Percentiles rank a stretch among this genome's conserved stretches.
Evolutionary conservation across 2,888 invertebrate species (phyloP).

Genomic region (Gerosis bhagava): DNA sequence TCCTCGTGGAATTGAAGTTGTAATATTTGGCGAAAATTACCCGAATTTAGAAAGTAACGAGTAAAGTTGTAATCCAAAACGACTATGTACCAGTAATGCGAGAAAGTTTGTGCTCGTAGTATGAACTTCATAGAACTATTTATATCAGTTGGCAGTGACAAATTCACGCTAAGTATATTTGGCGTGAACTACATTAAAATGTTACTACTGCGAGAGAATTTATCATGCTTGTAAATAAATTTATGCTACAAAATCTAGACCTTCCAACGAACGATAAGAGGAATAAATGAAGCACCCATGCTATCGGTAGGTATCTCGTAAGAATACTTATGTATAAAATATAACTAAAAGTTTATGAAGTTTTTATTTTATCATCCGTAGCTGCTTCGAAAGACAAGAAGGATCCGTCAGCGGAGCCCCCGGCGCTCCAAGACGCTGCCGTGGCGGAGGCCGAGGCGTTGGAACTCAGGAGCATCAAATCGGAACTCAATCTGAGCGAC

Average conservation of each 20-base stretch:
- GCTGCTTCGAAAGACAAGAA: slow-evolving; percentile 31
- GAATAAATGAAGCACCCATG: no score
- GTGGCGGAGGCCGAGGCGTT: slow-evolving; percentile 41
- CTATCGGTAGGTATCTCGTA: no score
- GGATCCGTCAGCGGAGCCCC: slow-evolving; percentile 35
- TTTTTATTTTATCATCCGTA: no score
- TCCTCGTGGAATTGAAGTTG: no score
- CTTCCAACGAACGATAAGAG: no score
- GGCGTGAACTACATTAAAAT: slow-evolving; percentile 41
- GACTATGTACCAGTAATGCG: slow-evolving; percentile 8
- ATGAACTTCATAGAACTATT: slow-evolving; percentile 48
- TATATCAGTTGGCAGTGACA: slow-evolving; percentile 48
- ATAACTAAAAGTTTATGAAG: no score
- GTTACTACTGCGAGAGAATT: slow-evolving; percentile 21
- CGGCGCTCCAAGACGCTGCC: slow-evolving; percentile 30
- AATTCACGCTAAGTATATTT: slow-evolving; percentile 47
- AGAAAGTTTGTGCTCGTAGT: slow-evolving; percentile 24
- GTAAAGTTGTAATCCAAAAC: slow-evolving; percentile 20
- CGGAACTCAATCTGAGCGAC: slow-evolving; percentile 72
- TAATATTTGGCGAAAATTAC: not conserved
- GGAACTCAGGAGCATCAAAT: slow-evolving; percentile 72
- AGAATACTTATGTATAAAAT: no score
- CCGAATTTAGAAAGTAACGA: slow-evolving; percentile 1
- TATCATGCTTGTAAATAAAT: slow-evolving; percentile 25
- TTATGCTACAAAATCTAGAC: slow-evolving; percentile 15